Evolutionary conservation across 2,797 vertebrate genomes (phyloP), one percentile per base, ranked within the genome.

Genomic region (Pitangus sulphuratus): DNA sequence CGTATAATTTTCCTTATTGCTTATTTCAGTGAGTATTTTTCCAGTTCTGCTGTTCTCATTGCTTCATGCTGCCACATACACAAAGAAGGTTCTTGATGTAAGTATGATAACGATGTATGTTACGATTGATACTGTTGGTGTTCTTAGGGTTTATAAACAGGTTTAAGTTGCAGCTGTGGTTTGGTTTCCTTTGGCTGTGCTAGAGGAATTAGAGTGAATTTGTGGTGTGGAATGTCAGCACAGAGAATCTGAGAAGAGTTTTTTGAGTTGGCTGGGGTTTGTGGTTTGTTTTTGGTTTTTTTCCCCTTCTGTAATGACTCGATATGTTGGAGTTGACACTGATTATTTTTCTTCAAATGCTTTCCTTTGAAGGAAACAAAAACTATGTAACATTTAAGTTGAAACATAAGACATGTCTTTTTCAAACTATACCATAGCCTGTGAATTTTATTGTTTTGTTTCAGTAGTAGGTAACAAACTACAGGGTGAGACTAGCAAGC

Each of bases 51-150:
- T 99, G 35, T 99, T 99, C 97, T 99, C 99, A 31, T 97, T 99
- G 98, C 99, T 99, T 97, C 99, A 99, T 83, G 99, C 99, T 83
- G 99, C 99, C 16, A 99, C 99, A 4, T 99, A 99, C 89, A 99
- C 99, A n/a, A 99, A 99, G 98, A 99, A 99, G 95, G 98, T 99
- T 92, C 98, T 99, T 81, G 99, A 99, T 97, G 99, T 99, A 98
- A 99, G 99, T 99, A 96, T 85, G 60, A 44, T 56, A 13, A 13
- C 5, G 8, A 31, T 62, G 19, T 54, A 14, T 61, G 9, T 57
- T 60, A n/a, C 0, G 0, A 15, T 78, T 30, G 78, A 50, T 87
- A n/a, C 20, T 64, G 19, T 64, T 87, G 39, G 7, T 76, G 57
- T 81, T 77, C 26, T 28, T 84, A 61, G 48, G 15, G 7, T 57